Evolutionary conservation across 2,113 vertebrate species (phyloP), one percentile per base, ranked within the genome.

Genomic region (Crotalus horridus): DNA sequence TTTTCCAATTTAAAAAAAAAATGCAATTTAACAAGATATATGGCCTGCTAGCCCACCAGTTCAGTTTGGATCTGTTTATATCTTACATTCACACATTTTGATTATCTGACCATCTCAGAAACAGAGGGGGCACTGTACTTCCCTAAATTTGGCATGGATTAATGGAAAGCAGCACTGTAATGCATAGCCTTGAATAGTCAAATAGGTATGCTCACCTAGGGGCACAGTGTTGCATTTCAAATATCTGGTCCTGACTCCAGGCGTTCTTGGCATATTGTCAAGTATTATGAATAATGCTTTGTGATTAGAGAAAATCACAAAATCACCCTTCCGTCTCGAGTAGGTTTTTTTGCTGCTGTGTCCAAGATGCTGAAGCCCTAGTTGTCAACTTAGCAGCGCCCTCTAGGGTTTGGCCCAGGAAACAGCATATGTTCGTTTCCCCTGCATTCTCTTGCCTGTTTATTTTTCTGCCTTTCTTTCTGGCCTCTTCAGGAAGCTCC

Each of bases 401-500:
- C 3, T 2, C 69, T 94, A 92, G 91, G 69, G 46, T 26, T 95
- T 43, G 5, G 85, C 26, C 88, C 4, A n/a, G 90, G 56, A 81
- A 93, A 85, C 13, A 64, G 69, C 91, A 91, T 88, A 94, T 58
- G 53, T 1, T 92, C 6, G 43, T 93, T 93, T 9, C 90, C 43
- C 88, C 88, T 74, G 11, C 15, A 13, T 81, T 69, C 55, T 93
- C 29, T 93, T 46, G 87, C 21, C 89, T 89, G 92, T 96, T 96
- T 96, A 95, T 96, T 95, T 96, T 96, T 96, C 95, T 95, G 96
- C 96, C 95, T 93, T 15, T 96, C 96, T 97, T 97, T 95, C 96
- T 93, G 95, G 96, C 96, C 95, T 90, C 10, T 53, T 92, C 97
- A 98, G 98, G 97, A 98, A 98, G 96, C 94, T 59, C 96, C 97